These are phyloP conservation scores for Archocentrus centrarchus DNA, from an alignment of 2,113 vertebrate species.

Conservation along the genomic window DNA sequence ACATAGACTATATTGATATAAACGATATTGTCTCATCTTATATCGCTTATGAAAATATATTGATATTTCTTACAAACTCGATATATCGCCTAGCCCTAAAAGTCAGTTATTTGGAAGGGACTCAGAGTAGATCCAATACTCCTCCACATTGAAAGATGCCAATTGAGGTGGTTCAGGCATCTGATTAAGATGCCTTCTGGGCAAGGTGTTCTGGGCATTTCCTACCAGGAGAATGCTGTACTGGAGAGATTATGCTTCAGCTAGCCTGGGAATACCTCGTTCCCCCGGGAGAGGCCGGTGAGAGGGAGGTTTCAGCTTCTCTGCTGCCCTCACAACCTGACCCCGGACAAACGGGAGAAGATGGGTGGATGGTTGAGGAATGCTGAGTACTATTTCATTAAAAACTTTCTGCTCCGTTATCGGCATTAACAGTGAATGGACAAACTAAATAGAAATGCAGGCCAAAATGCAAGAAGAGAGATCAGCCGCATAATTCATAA, in stretches of 20 bases:
- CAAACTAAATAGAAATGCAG: neutral
- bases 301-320: neutral
- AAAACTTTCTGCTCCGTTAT: neutral
- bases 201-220: neutral
- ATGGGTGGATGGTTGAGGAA: neutral
- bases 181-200: neutral
- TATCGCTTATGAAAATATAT: too few relatives aligned
- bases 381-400: neutral
- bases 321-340: neutral
- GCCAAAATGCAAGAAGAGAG: neutral
- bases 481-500: neutral
- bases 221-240: neutral
- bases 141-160: neutral
- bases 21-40: too few relatives aligned
- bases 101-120: too few relatives aligned
- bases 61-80: too few relatives aligned
- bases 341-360: neutral
- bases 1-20: too few relatives aligned
- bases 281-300: neutral
- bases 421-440: neutral
- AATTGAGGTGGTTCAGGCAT: neutral
- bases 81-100: too few relatives aligned
- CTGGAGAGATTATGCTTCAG: too few relatives aligned
- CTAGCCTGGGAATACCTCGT: too few relatives aligned
- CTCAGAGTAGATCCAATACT: neutral